phyloP scores from a whole-genome alignment of 53 echinoderm and acorn worm species.

The Holothuria leucospilota region DNA sequence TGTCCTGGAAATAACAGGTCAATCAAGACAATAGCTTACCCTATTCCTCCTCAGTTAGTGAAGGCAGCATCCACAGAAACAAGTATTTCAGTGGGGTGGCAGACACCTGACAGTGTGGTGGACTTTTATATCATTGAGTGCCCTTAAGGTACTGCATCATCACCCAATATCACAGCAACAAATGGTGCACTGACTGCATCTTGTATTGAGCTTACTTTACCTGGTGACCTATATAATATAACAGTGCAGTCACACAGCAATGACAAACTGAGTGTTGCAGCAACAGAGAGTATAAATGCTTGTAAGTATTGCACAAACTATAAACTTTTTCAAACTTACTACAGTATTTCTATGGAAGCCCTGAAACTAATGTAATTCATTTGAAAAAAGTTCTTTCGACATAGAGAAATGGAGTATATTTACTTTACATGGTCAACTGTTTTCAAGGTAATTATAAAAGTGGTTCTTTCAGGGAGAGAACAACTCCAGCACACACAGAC shows the following conservation, averaged over 20 bases:
- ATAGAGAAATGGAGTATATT: too few species aligned
- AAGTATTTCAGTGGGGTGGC: slow-evolving; percentile 15
- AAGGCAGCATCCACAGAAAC: slow-evolving; percentile 4
- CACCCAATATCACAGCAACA: background rate
- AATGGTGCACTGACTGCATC: slow-evolving; percentile 51
- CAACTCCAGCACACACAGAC: too few species aligned
- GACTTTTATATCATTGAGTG: slow-evolving; percentile 11
- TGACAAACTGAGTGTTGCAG: slow-evolving; percentile 38
- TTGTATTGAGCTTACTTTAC: slow-evolving; percentile 48
- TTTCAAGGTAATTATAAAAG: too few species aligned
- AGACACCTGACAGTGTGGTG: background rate
- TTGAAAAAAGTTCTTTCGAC: too few species aligned
- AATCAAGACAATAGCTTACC: background rate
- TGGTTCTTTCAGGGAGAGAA: too few species aligned
- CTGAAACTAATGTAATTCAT: too few species aligned
- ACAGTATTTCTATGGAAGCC: too few species aligned
- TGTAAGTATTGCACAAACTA: too few species aligned
- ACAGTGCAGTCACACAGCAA: slow-evolving; percentile 62
- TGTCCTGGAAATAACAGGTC: background rate
- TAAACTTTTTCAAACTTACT: too few species aligned
- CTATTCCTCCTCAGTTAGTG: background rate
- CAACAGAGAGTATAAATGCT: background rate
- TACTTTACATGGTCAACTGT: too few species aligned
- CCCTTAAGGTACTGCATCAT: background rate
- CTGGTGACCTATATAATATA: slow-evolving; percentile 62